These are phyloP conservation scores for Drosophila pseudotalamancana DNA, from an alignment of 2,888 invertebrate species.

Conservation along the genomic window DNA sequence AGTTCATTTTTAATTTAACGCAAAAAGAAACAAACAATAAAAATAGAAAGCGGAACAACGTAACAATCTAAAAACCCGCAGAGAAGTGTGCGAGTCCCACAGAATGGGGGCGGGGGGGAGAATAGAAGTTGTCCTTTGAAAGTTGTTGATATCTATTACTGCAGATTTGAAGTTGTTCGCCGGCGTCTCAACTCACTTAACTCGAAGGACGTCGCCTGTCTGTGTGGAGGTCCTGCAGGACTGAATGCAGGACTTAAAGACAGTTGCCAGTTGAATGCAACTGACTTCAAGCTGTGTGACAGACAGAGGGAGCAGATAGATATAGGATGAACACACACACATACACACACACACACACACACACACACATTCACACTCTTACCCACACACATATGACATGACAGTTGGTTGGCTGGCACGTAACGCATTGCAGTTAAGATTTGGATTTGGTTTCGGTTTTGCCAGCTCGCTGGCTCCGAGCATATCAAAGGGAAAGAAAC, in stretches of 20 bases:
- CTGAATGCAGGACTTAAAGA: slow-evolving; percentile 46
- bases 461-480: slow-evolving; percentile 66
- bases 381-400: slow-evolving; percentile 51
- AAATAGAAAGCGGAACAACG: slow-evolving; percentile 14
- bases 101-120: not conserved
- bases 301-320: slow-evolving; percentile 18
- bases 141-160: slow-evolving; percentile 79
- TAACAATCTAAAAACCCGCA: slow-evolving; percentile 61
- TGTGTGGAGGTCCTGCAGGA: slow-evolving; percentile 12
- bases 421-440: slow-evolving; percentile 73
- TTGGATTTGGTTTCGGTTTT: slow-evolving; percentile 66
- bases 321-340: not conserved
- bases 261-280: slow-evolving; percentile 72
- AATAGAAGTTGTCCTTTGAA: slow-evolving; percentile 36
- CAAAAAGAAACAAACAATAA: slow-evolving; percentile 18
- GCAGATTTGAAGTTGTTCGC: slow-evolving; percentile 74
- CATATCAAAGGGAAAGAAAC: slow-evolving; percentile 73
- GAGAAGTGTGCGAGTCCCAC: slow-evolving; percentile 18
- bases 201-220: slow-evolving; percentile 36
- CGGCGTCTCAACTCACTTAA: slow-evolving; percentile 72
- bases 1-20: slow-evolving; percentile 75
- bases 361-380: not conserved
- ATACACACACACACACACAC: not conserved
- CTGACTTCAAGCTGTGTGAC: slow-evolving; percentile 42
- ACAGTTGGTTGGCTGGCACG: slow-evolving; percentile 75